Base-by-base conservation (phyloP, 2,888 invertebrate genomes). In the Byasa hedistus region DNA sequence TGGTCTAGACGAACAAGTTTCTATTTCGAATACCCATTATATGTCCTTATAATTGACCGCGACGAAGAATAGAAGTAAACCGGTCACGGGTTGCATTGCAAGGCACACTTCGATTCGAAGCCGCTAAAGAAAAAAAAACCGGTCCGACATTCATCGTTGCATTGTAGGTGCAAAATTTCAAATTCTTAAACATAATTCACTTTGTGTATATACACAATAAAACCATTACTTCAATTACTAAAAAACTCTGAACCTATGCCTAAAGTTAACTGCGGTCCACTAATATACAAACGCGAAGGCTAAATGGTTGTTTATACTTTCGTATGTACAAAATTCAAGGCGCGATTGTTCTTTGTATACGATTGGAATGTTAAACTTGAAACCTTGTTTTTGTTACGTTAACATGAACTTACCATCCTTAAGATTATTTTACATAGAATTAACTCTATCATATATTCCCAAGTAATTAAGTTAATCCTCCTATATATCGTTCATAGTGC, bases 1-100 rank as follows among this genome's bases (percentile, higher is more conserved):
- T 17, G 19, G 44, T 44, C 44, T 17, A 17, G 15, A 58, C 36
- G 24, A 64, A 64, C 52, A 0, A 24, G 64, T 64, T 64, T 64
- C 64, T 58, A 52, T 57, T 52, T 17, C 17, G 19, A 21, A 54
- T 54, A 22, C 1, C 52, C 7, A 52, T 19, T 52, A 52, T 32
- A 32, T 56, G 22, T 27, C 32, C 15, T 21, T 24, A 55, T 59
- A 59, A 55, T 64, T 48, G 39, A 17, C 39, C 56, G 17, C 36
- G 57, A 61, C 39, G 57, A 36, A 51, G 56, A 48, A 63, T 32
- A 27, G 27, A 58, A 63, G 27, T 32, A 63, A 63, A 55, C 62
- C 15, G 58, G 66, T 63, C 63, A 62, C 63, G 63, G 62, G 55
- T 55, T 44, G 39, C 32, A 54, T 24, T 21, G 56, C 65, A 36